These are phyloP conservation scores for Acanthopagrus latus DNA, from an alignment of 2,797 vertebrate genomes.

Conservation along the genomic window DNA sequence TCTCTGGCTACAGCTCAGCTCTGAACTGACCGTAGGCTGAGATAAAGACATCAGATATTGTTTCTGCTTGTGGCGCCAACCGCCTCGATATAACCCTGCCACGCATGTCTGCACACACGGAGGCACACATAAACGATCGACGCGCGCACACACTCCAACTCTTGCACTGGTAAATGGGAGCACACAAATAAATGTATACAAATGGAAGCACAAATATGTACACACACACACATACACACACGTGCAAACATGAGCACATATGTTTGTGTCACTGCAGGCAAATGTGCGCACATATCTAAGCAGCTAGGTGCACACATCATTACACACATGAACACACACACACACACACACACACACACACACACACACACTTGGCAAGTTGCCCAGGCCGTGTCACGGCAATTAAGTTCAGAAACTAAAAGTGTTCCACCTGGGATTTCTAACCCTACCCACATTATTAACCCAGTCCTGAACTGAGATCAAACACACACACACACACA, in stretches of 20 bases:
- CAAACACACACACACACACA: slow-evolving; percentile 36
- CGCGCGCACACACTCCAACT: neutral
- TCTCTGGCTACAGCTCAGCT: slow-evolving; percentile 14
- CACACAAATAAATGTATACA: slow-evolving; percentile 16
- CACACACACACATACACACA: neutral
- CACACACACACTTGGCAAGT: slow-evolving; percentile 58
- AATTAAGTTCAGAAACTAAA: slow-evolving; percentile 83
- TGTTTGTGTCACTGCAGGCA: slow-evolving; percentile 38
- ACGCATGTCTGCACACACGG: slow-evolving; percentile 16
- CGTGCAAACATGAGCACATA: neutral
- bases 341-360: slow-evolving; percentile 36
- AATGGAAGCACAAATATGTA: slow-evolving; percentile 15
- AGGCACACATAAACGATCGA: neutral
- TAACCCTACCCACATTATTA: slow-evolving; percentile 71
- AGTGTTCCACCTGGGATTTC: slow-evolving; percentile 77
- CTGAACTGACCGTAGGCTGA: slow-evolving; percentile 30
- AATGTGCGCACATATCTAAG: slow-evolving; percentile 28
- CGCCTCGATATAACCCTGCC: neutral
- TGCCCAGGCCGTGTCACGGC: slow-evolving; percentile 76
- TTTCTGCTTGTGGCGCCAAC: slow-evolving; percentile 17
- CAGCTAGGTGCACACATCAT: slow-evolving; percentile 24
- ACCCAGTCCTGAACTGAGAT: slow-evolving; percentile 66
- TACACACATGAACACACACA: slow-evolving; percentile 29
- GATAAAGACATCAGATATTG: slow-evolving; percentile 55
- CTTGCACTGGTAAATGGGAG: slow-evolving; percentile 3